Percentiles rank a stretch among this genome's conserved stretches.
Evolutionary conservation across 2,113 vertebrate genomes (phyloP).

Genomic region (Ammodramus savannarum): DNA sequence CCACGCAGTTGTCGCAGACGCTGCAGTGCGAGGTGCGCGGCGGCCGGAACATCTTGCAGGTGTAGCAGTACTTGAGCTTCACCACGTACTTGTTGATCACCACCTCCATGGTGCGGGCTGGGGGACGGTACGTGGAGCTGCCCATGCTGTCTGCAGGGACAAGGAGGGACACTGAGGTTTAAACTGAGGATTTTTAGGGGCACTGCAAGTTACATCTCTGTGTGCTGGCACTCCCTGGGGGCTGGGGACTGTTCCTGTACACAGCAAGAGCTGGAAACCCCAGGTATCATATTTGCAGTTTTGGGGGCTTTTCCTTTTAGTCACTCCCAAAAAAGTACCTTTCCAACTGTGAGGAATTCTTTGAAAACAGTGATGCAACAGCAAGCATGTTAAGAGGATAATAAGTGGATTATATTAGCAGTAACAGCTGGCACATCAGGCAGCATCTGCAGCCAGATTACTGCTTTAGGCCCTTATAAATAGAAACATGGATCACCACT

Average conservation of each 20-base stretch:
- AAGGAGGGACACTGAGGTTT: background rate
- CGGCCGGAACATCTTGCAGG: conserved; percentile 95
- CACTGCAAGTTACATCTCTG: too few relatives aligned
- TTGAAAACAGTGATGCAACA: background rate
- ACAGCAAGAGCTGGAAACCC: background rate
- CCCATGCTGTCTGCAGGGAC: conserved; percentile 84
- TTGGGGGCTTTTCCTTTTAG: background rate
- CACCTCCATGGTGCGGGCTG: conserved; percentile 91
- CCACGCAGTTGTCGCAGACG: conserved; percentile 96
- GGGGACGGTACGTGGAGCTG: conserved; percentile 87
- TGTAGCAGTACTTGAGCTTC: conserved; percentile 97
- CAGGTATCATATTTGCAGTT: rapidly evolving
- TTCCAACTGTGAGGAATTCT: background rate
- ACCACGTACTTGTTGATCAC: conserved; percentile 92
- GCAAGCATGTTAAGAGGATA: background rate
- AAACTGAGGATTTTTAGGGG: background rate
- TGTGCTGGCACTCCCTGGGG: background rate
- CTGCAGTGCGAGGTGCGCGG: conserved; percentile 96
- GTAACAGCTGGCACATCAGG: conserved; percentile 38
- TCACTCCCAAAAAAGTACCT: background rate
- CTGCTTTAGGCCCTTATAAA: conserved; percentile 18
- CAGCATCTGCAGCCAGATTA: conserved; percentile 48
- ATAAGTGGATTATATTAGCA: background rate
- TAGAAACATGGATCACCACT: background rate
- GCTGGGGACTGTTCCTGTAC: background rate